Evolutionary conservation across 2,888 invertebrate species (phyloP), one percentile per base, ranked within the genome.

Genomic region (Ophioninae sp.): DNA sequence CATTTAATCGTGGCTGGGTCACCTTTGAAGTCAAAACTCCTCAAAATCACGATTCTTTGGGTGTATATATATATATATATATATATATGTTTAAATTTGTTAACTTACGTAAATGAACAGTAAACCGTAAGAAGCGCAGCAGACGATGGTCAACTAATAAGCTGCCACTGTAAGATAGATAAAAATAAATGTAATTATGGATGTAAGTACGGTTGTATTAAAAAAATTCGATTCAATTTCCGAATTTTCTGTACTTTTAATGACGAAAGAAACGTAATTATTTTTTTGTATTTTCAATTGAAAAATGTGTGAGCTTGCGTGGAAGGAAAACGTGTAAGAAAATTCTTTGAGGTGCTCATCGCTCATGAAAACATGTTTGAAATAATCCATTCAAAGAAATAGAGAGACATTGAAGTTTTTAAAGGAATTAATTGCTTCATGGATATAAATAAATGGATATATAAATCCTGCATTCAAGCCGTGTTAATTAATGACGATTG

Each of bases 1-100:
- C 44, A 44, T 13, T 13, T 44, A 44, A 44, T 10, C 44, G 44
- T 44, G 10, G 10, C 10, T 44, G 13, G 10, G 9, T 44, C 9
- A 44, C 10, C 44, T 13, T 44, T 13, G 44, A 44, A 9, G 44
- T 44, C 44, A 3, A 8, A 44, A 13, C 10, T 44, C 44, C 13
- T 44, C 10, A 44, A 44, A 44, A 44, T 10, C 44, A 44, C 44
- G 10, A 13, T 8, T 44, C 10, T 10, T 3, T 10, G 30, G 3
- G 30, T 30, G 90, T 89, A 88, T 87, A 87, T 79, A 23, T 74
- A 79, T 30, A 81, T 83, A 78, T 74, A 72, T 61, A 80, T 71
- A 73, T 77, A 65, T 75, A 58, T 76, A 22, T 78, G 79, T 78
- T 63, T 41, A 22, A 30, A 41, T 75, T 8, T 20, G 10, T n/a